Evolutionary conservation across 2,797 vertebrate species (phyloP), one percentile per base, ranked within the genome.

Genomic region (Fringilla coelebs): DNA sequence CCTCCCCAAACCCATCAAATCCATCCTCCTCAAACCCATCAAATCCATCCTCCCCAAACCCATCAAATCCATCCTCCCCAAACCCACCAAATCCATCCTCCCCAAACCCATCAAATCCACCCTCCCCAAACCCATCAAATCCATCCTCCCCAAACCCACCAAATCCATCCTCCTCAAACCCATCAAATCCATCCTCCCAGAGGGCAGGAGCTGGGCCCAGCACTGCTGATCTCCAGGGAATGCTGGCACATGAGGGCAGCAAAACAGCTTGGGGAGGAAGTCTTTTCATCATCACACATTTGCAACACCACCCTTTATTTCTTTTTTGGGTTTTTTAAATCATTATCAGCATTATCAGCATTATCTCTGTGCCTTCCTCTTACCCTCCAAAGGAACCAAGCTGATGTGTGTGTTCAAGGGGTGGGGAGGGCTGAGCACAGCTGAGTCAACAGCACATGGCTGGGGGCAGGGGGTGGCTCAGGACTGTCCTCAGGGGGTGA

Each of bases 331-430:
- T 71, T 82, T 55, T 13, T 25, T 41, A 20, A n/a, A 17, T 15
- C 17, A 25, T 32, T 13, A 32, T 54, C 51, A 48, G 15, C 49
- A 25, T 34, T 34, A 57, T 26, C 79, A 84, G 73, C 51, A 10
- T 85, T 96, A 92, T 96, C 89, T 93, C 71, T 84, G 73, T 91
- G 85, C 92, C 94, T 96, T 97, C 92, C 94, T 94, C 92, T 95
- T 71, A 26, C 46, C 82, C 79, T 93, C 45, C 26, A 79, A 79
- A 88, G 2, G 49, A 90, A 66, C 76, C 62, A 21, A 91, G 89
- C n/a, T n/a, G n/a, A 41, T 31, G 43, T 60, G 66, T 86, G 38
- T 84, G 43, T 79, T 84, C 65, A 72, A 45, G 55, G 85, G 93
- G 76, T 63, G 92, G 87, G 85, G 89, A 94, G 75, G 79, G 93